phyloP scores from a whole-genome alignment of 2,888 invertebrate genomes.

The Diarsia brunnea region DNA sequence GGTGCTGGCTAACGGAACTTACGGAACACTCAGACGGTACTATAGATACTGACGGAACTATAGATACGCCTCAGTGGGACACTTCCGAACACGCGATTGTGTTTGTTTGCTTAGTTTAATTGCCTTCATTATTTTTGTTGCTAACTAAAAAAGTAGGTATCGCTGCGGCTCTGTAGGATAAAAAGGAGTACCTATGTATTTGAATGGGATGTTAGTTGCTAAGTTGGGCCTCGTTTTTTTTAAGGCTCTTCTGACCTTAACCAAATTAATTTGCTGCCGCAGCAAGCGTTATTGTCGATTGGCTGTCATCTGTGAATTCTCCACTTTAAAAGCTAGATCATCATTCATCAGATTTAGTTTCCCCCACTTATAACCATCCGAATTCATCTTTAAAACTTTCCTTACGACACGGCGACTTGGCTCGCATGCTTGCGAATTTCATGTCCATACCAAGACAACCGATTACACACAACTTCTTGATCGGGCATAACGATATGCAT shows the following conservation, averaged over 20 bases:
- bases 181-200: not conserved
- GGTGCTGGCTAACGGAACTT: conserved; percentile 56
- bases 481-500: not conserved
- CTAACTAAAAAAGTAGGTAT: not conserved
- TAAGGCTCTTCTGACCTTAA: not conserved
- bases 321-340: not conserved
- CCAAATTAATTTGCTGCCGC: not conserved
- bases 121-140: conserved; percentile 6
- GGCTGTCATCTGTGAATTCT: not conserved
- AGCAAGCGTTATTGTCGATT: not conserved
- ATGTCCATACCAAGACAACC: too few species aligned
- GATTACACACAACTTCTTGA: not conserved
- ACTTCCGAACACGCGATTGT: conserved; percentile 61
- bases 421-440: not conserved
- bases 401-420: not conserved
- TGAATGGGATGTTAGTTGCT: not conserved
- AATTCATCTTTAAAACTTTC: not conserved
- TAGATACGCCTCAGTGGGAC: conserved; percentile 25
- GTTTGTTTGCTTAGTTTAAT: conserved; percentile 22
- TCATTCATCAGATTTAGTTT: not conserved
- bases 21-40: conserved; percentile 50
- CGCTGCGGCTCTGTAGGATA: not conserved
- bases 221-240: not conserved
- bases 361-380: not conserved
- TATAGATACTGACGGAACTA: conserved; percentile 41